These are phyloP conservation scores for Opisthograptis luteolata DNA, from an alignment of 2,888 invertebrate species.

Conservation along the genomic window DNA sequence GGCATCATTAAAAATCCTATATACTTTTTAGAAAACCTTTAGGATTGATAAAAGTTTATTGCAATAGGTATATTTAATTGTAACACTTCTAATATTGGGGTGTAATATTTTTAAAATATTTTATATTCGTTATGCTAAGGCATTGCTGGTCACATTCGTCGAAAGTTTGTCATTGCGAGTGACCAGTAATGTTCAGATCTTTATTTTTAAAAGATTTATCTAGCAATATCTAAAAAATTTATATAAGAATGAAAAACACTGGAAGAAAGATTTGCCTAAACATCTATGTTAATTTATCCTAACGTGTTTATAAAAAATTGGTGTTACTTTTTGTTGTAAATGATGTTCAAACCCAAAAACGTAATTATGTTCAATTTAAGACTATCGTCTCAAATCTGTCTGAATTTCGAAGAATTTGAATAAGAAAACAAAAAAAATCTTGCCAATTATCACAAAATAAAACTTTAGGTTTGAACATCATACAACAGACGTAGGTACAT, in stretches of 20 bases:
- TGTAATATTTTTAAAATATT: background rate
- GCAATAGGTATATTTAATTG: conserved; percentile 1
- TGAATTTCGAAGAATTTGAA: no score
- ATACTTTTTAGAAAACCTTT: conserved; percentile 41
- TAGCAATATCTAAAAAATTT: conserved; percentile 44
- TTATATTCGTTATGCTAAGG: background rate
- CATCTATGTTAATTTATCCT: background rate
- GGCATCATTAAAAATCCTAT: conserved; percentile 59
- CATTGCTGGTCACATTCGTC: background rate
- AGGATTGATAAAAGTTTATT: conserved; percentile 7
- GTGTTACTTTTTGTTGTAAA: conserved; percentile 3
- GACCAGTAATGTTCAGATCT: background rate
- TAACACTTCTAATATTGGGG: conserved; percentile 7
- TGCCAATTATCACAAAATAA: background rate
- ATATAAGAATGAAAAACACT: conserved; percentile 44
- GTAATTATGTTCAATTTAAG: no score
- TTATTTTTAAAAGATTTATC: conserved; percentile 31
- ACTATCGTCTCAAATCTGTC: no score
- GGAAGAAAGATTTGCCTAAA: conserved; percentile 42
- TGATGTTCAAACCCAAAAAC: background rate
- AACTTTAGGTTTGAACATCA: conserved; percentile 18
- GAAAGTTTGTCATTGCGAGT: background rate
- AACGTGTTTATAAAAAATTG: conserved; percentile 8
- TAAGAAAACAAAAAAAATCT: no score
- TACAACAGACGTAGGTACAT: no score